phyloP scores from a whole-genome alignment of 2,113 vertebrate genomes.

The Crotalus horridus region DNA sequence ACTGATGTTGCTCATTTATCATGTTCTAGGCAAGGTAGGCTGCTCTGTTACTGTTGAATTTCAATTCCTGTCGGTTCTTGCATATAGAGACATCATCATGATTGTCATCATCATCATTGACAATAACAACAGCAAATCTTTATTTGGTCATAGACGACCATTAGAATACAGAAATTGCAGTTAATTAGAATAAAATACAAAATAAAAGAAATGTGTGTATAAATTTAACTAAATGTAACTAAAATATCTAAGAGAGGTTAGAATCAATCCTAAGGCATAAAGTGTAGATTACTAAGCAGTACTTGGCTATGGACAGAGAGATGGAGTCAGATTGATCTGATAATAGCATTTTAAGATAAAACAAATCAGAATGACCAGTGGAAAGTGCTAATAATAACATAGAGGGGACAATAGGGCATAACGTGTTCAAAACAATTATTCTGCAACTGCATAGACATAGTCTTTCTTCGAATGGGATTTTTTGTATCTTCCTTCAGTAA shows the following conservation, averaged over 20 bases:
- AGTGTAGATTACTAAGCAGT: not conserved
- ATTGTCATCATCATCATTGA: not conserved
- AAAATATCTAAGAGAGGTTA: not conserved
- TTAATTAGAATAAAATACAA: not conserved
- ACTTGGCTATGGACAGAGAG: too few species aligned
- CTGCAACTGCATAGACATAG: too few species aligned
- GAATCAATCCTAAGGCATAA: not conserved
- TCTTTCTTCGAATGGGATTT: too few species aligned
- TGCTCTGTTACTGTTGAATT: not conserved
- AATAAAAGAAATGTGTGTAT: not conserved
- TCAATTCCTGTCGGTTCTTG: not conserved
- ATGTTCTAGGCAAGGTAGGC: not conserved
- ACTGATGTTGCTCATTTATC: not conserved
- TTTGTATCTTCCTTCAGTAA: too few species aligned
- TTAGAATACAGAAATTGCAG: not conserved
- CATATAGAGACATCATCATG: not conserved
- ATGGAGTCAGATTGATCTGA: not conserved
- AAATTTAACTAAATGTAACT: not conserved
- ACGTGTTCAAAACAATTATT: too few species aligned
- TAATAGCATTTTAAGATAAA: not conserved
- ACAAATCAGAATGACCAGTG: too few species aligned
- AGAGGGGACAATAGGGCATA: too few species aligned
- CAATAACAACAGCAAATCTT: not conserved
- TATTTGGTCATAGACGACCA: not conserved
- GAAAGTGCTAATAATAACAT: too few species aligned